phyloP scores from a whole-genome alignment of 2,888 invertebrate genomes.

The Rotaria magnacalcarata region DNA sequence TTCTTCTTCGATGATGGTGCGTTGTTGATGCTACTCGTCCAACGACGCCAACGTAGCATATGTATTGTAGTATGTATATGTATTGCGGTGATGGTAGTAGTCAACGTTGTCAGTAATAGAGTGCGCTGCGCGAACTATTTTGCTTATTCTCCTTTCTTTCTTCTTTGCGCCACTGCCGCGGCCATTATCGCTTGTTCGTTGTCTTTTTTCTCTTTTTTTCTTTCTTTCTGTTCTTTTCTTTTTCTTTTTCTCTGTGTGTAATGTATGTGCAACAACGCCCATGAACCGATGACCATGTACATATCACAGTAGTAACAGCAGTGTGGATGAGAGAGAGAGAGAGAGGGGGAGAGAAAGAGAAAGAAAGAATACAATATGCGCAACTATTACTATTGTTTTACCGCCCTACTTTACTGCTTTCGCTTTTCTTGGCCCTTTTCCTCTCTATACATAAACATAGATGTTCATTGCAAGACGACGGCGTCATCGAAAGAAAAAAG shows the following conservation, averaged over 20 bases:
- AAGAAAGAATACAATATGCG: slow-evolving; percentile 1
- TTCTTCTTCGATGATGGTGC: neutral
- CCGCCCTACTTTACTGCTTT: neutral
- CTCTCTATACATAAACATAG: neutral
- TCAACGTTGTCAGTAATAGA: slow-evolving; percentile 13
- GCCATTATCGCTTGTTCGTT: neutral
- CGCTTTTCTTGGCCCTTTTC: neutral
- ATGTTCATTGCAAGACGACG: neutral
- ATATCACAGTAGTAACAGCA: slow-evolving; percentile 20
- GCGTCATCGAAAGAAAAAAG: slow-evolving; percentile 18
- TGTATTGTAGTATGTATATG: slow-evolving; percentile 24
- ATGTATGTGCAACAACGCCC: slow-evolving; percentile 19
- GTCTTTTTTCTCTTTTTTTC: neutral
- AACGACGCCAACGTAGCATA: slow-evolving; percentile 9
- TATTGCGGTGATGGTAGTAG: slow-evolving; percentile 18
- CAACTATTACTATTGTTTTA: slow-evolving; percentile 7
- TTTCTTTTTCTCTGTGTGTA: neutral
- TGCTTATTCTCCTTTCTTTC: slow-evolving; percentile 17
- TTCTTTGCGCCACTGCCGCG: slow-evolving; percentile 22
- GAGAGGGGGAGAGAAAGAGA: neutral
- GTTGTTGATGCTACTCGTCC: slow-evolving; percentile 21
- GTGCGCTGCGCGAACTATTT: slow-evolving; percentile 2
- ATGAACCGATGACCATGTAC: slow-evolving; percentile 38
- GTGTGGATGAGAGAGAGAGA: neutral
- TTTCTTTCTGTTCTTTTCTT: neutral